phyloP scores from a whole-genome alignment of 1,140 invertebrate genomes.

The Rhopalosiphum padi region DNA sequence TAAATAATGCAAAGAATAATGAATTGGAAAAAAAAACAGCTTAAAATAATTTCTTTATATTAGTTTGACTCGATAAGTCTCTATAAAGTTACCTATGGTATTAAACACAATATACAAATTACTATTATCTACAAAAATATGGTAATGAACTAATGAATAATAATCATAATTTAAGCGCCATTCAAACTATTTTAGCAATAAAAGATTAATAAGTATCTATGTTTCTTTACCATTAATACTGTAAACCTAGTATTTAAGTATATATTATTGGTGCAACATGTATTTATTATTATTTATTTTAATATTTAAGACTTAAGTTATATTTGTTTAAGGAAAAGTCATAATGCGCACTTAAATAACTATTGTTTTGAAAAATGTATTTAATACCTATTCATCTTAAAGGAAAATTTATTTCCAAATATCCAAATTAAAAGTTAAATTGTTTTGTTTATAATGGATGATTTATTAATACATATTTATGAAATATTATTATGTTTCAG shows the following conservation, averaged over 20 bases:
- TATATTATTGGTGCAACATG: background rate
- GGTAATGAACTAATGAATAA: background rate
- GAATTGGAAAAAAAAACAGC: background rate
- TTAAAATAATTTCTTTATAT: background rate
- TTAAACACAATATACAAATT: background rate
- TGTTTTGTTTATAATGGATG: background rate
- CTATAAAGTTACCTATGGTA: background rate
- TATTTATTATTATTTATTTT: conserved; percentile 9
- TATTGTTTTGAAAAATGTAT: background rate
- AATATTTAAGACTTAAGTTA: conserved; percentile 2
- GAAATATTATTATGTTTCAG: background rate
- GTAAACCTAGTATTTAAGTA: background rate
- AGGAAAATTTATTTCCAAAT: no score
- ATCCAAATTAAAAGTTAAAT: background rate
- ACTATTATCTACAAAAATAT: background rate
- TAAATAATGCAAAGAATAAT: conserved; percentile 10
- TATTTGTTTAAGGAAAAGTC: background rate
- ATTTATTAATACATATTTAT: background rate
- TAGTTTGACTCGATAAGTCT: background rate
- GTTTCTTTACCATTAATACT: conserved; percentile 7
- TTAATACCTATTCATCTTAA: background rate
- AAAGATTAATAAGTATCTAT: background rate
- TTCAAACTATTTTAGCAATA: conserved; percentile 43
- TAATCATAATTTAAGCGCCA: conserved; percentile 19
- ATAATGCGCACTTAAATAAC: background rate